phyloP scores from a whole-genome alignment of 2,888 invertebrate species.

The Hyppa rectilinea region DNA sequence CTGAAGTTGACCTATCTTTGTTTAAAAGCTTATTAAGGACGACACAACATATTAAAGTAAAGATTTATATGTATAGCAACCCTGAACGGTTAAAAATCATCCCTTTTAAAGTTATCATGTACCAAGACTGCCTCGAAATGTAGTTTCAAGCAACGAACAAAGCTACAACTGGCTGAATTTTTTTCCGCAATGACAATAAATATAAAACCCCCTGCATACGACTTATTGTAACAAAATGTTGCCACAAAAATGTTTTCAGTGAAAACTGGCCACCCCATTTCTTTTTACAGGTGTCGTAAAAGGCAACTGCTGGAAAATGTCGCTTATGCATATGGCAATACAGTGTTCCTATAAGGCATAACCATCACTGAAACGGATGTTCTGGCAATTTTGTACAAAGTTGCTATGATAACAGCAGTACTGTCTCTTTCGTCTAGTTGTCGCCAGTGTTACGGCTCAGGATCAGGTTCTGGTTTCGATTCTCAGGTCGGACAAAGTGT shows the following conservation, averaged over 20 bases:
- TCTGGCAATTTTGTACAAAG: no score
- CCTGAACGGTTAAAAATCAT: neutral
- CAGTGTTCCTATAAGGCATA: no score
- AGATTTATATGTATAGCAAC: neutral
- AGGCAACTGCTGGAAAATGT: neutral
- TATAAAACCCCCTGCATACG: neutral
- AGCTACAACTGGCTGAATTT: constrained; percentile 11
- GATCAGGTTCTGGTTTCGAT: no score
- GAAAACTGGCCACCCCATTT: neutral
- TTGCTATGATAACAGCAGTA: no score
- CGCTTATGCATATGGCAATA: no score
- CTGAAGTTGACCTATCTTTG: neutral
- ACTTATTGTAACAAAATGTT: constrained; percentile 2
- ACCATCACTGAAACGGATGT: no score
- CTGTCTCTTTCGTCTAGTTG: no score
- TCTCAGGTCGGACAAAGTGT: no score
- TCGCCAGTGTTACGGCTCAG: no score
- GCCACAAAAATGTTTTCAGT: no score
- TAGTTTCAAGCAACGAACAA: neutral
- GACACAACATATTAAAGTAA: neutral
- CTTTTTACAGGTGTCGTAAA: neutral
- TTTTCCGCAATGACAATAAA: no score
- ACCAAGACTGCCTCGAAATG: neutral
- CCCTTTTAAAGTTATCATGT: neutral
- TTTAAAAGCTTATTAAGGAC: neutral